Conservation (phyloP, 2,797 vertebrate species). For the Cuniculus paca region DNA sequence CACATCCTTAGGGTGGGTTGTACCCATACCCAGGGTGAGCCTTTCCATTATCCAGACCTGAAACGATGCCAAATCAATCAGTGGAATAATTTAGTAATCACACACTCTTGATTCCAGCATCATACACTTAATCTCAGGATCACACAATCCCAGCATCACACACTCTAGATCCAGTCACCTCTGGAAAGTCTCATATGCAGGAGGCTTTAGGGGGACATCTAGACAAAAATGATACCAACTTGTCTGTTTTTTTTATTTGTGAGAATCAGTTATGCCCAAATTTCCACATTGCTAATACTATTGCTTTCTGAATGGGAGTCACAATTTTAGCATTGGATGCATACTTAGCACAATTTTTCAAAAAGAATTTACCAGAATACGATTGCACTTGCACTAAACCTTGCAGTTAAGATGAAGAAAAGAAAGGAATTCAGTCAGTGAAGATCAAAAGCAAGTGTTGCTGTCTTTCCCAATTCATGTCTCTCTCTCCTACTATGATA, state of each 20-base stretch:
- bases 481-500: neutral
- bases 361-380: neutral
- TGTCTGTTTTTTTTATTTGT: conserved; percentile 31
- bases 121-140: neutral
- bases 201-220: neutral
- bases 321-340: neutral
- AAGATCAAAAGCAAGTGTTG: neutral
- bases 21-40: neutral
- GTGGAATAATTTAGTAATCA: neutral
- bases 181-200: neutral
- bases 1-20: neutral
- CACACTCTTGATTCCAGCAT: neutral
- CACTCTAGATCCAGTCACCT: neutral
- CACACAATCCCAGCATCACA: neutral
- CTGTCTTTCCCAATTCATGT: neutral
- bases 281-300: neutral
- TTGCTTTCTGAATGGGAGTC: neutral
- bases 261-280: neutral
- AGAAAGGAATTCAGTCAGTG: neutral
- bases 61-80: neutral
- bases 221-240: neutral
- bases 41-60: neutral
- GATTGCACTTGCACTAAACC: neutral
- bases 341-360: conserved; percentile 7
- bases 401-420: neutral